Base-by-base conservation (phyloP, 2,113 vertebrate species). In the Otis tarda region DNA sequence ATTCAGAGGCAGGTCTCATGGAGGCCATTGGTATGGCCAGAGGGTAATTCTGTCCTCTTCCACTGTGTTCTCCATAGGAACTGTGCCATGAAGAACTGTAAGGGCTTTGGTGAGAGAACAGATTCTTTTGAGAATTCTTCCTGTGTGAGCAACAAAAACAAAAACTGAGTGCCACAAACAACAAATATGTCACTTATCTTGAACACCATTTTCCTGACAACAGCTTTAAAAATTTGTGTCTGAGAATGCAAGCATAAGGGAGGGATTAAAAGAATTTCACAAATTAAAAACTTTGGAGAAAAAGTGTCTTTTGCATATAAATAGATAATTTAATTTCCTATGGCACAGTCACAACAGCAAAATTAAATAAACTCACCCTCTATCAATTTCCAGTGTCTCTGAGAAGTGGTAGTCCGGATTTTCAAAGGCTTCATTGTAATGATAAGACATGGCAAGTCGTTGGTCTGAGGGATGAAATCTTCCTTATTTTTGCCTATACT, bases 301-400 rank as follows among this genome's bases (percentile, higher is more conserved):
- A 12, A 64, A 65, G n/a, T 37, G 64, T 78, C 18, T 60, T 69
- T 53, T 78, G 24, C 39, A 35, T 49, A 39, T 37, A 60, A 90
- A 65, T 5, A 21, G 17, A 69, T 15, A 75, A 81, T 50, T 73
- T 43, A 41, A 47, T 68, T 53, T 47, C 23, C 43, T 79, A 33
- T 2, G 14, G 14, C 56, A 76, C 12, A 69, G 28, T 45, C 50
- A 35, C 30, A 83, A 82, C 22, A 79, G 22, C 9, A 73, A 61
- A 57, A 78, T 87, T 14, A 47, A 31, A 56, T 27, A 52, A 45
- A 98, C 98, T 97, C 96, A 99, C 99, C 98, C 94, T 95, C 95
- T 98, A 83, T 98, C 97, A 41, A 98, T 95, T 94, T 98, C 98
- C 90, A 97, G 75, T 6, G 98, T 98, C 61, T 98, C 98, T 6